These are phyloP conservation scores for Malurus cyaneus DNA, from an alignment of 2,113 vertebrate species.

Conservation along the genomic window DNA sequence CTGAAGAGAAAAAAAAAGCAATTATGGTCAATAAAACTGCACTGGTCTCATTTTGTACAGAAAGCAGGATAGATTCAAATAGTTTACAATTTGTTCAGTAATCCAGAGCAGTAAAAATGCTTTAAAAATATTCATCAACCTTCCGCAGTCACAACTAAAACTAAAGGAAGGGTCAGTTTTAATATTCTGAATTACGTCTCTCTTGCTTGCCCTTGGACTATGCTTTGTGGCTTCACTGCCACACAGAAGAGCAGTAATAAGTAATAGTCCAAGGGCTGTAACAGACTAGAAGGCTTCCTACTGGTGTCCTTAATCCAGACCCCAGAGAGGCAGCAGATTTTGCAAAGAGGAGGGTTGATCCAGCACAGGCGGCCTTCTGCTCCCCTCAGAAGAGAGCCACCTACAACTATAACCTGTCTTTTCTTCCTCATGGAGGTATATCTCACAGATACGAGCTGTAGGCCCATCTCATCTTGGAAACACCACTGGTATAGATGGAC, in stretches of 20 bases:
- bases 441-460: background rate
- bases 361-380: background rate
- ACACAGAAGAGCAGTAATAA: background rate
- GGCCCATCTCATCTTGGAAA: background rate
- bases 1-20: background rate
- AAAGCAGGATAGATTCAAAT: background rate
- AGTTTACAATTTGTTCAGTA: background rate
- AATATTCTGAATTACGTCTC: background rate
- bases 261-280: background rate
- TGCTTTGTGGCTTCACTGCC: rapidly evolving
- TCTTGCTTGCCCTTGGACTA: background rate
- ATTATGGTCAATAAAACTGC: background rate
- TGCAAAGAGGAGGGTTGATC: background rate
- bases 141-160: background rate
- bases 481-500: background rate
- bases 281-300: background rate
- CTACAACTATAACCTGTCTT: background rate
- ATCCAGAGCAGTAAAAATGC: background rate
- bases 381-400: background rate
- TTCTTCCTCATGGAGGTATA: background rate
- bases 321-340: background rate
- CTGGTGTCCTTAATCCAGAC: no score
- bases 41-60: background rate
- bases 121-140: background rate
- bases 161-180: background rate